phyloP scores from a whole-genome alignment of 2,113 vertebrate genomes.

The Theristicus caerulescens region DNA sequence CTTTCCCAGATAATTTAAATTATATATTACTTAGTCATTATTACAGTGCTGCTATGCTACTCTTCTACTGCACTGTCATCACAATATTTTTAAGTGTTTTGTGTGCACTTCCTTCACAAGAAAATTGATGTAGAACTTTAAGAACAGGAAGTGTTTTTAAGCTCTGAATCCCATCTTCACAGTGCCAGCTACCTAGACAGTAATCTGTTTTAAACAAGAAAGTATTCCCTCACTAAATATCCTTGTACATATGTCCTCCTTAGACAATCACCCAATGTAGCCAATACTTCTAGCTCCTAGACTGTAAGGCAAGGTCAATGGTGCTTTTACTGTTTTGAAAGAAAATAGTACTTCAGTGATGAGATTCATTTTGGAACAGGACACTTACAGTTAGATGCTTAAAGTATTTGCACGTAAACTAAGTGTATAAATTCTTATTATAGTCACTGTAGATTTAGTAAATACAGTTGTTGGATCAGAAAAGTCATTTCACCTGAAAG shows the following conservation, averaged over 20 bases:
- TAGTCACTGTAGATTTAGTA: neutral
- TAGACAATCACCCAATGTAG: neutral
- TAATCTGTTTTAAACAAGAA: neutral
- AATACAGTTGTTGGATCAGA: neutral
- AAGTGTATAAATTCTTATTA: neutral
- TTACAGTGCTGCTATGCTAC: neutral
- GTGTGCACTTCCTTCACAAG: neutral
- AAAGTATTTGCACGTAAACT: neutral
- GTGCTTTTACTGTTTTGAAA: neutral
- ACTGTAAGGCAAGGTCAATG: neutral
- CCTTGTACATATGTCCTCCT: neutral
- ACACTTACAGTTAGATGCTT: fast-evolving
- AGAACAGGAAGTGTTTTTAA: neutral
- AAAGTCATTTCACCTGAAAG: neutral
- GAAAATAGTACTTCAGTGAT: neutral
- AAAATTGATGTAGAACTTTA: neutral
- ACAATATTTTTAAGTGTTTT: neutral
- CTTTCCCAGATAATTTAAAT: neutral
- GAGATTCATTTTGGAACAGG: neutral
- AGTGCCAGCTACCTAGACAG: neutral
- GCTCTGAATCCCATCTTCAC: neutral
- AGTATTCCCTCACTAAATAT: neutral
- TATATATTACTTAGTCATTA: neutral
- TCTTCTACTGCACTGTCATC: neutral
- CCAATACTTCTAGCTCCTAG: neutral